Conservation (phyloP, 1,140 invertebrate species). For the Drosophila tsacasi region DNA sequence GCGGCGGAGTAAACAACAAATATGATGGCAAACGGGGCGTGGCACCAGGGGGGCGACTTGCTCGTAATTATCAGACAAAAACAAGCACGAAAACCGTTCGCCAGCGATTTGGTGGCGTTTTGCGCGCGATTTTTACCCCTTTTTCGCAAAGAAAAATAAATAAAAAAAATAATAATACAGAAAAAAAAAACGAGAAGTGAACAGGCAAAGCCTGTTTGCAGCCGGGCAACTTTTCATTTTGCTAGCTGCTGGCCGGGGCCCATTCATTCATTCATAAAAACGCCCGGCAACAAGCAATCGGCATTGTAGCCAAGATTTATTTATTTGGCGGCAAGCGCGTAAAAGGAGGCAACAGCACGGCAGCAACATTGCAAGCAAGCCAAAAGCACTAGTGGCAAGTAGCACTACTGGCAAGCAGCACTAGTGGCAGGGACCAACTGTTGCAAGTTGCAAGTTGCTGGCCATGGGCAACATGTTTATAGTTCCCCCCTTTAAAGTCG, state of each 20-base stretch:
- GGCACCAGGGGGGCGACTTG: constrained; percentile 29
- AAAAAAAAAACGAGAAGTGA: neutral
- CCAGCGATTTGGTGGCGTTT: constrained; percentile 41
- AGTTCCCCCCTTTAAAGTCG: constrained; percentile 26
- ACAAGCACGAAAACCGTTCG: constrained; percentile 14
- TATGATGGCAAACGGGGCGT: constrained; percentile 26
- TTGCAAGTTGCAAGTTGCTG: constrained; percentile 10
- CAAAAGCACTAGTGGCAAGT: too few relatives aligned
- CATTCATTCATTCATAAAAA: constrained; percentile 76
- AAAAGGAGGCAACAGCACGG: constrained; percentile 68
- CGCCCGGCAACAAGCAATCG: constrained; percentile 40
- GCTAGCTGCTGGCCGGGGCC: constrained; percentile 43
- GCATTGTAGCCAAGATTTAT: constrained; percentile 71
- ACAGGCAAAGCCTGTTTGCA: constrained; percentile 42
- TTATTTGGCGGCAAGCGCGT: constrained; percentile 76
- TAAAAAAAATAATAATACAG: neutral
- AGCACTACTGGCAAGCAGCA: too few relatives aligned
- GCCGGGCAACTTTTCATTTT: constrained; percentile 52
- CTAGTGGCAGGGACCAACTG: constrained; percentile 17
- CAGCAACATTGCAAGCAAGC: constrained; percentile 4
- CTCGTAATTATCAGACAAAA: constrained; percentile 54
- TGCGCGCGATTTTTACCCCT: constrained; percentile 29
- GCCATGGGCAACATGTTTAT: constrained; percentile 46
- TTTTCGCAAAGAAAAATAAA: constrained; percentile 22
- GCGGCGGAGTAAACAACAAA: constrained; percentile 50